phyloP scores from a whole-genome alignment of 2,888 invertebrate species.

The Drosophila peninsularis region DNA sequence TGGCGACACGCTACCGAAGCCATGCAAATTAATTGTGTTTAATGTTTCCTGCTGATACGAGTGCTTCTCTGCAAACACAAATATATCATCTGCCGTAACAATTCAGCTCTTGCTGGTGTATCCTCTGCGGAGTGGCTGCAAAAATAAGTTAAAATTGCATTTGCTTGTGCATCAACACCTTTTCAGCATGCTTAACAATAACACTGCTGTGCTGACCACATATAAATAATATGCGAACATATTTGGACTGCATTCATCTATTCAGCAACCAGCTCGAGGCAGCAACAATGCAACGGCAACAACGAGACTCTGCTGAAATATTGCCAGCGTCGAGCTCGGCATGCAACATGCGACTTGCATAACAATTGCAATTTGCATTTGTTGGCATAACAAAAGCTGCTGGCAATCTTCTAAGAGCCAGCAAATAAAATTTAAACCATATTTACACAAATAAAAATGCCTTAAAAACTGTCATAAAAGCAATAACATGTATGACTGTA shows the following conservation, averaged over 20 bases:
- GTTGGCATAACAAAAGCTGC: conserved; percentile 41
- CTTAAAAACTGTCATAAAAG: conserved; percentile 61
- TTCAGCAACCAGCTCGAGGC: conserved; percentile 7
- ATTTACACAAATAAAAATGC: conserved; percentile 61
- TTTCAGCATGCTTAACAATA: conserved; percentile 12
- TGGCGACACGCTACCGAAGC: conserved; percentile 1
- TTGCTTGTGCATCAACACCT: conserved; percentile 10
- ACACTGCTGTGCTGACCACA: not conserved
- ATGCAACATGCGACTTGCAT: conserved; percentile 42
- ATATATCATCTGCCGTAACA: not conserved
- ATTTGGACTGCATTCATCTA: not conserved
- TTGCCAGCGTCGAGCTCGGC: conserved; percentile 14
- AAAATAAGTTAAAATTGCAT: conserved; percentile 1
- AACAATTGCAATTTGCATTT: conserved; percentile 63
- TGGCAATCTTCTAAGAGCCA: conserved; percentile 55
- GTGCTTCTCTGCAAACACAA: not conserved
- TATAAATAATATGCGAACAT: conserved; percentile 25
- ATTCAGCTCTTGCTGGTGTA: not conserved
- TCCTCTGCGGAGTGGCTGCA: not conserved
- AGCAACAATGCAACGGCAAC: conserved; percentile 18
- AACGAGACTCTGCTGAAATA: conserved; percentile 17
- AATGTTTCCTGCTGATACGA: not conserved
- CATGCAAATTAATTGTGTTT: conserved; percentile 3
- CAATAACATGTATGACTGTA: not conserved
- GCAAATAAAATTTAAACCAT: conserved; percentile 56